Conservation (phyloP, 2,797 vertebrate genomes). For the Pitangus sulphuratus region DNA sequence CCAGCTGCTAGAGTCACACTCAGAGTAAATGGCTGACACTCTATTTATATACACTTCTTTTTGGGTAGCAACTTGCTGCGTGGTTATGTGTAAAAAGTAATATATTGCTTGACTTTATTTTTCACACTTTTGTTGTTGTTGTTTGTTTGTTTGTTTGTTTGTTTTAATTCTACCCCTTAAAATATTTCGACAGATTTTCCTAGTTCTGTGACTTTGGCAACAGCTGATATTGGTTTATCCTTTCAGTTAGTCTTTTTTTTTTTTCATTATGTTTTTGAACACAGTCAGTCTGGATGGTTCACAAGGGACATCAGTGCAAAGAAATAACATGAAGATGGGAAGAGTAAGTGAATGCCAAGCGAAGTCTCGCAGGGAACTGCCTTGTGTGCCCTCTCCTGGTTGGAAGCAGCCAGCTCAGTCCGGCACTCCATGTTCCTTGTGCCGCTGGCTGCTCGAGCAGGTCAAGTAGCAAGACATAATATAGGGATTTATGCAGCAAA, state of each 20-base stretch:
- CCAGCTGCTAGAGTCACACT: slow-evolving; percentile 74
- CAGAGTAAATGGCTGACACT: slow-evolving; percentile 67
- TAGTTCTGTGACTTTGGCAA: background rate
- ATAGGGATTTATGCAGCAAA: slow-evolving; percentile 31
- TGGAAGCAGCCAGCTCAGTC: slow-evolving; percentile 49
- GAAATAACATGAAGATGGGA: background rate
- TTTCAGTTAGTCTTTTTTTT: background rate
- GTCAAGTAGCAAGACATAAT: slow-evolving; percentile 24
- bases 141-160: background rate
- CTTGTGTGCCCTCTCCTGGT: slow-evolving; percentile 63
- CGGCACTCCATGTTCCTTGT: background rate
- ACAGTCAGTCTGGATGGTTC: background rate
- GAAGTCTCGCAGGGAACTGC: background rate
- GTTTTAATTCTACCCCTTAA: background rate
- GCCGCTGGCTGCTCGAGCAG: slow-evolving; percentile 11
- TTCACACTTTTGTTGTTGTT: background rate
- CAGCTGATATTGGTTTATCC: slow-evolving; percentile 17
- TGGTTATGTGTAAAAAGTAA: slow-evolving; percentile 17
- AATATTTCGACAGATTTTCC: slow-evolving; percentile 60
- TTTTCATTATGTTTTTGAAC: slow-evolving; percentile 4
- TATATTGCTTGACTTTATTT: slow-evolving; percentile 39
- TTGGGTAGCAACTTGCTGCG: slow-evolving; percentile 53
- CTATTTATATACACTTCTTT: slow-evolving; percentile 68
- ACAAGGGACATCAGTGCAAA: background rate
- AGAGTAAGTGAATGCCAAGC: background rate